Evolutionary conservation across 2,888 invertebrate genomes (phyloP), one percentile per base, ranked within the genome.

Genomic region (Xylota segnis): DNA sequence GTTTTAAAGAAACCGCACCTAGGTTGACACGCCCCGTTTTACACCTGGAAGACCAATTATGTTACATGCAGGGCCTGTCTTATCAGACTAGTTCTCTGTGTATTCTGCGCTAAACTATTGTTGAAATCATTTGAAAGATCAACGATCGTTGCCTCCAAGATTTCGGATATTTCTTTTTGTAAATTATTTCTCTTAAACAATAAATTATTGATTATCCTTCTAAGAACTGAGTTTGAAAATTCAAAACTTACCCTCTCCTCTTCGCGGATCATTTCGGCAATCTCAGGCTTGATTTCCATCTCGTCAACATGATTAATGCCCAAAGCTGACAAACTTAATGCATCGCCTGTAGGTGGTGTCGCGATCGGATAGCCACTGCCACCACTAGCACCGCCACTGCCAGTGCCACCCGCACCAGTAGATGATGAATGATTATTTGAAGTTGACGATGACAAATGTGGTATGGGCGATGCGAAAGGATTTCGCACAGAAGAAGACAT

Each of bases 181-280:
- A n/a, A n/a, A n/a, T n/a, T n/a, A 23, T 23, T 23, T 23, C 1
- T 23, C 3, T 3, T 23, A 23, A 23, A 2, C 3, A 23, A 23
- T 23, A 23, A 23, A 23, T 23, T 2, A 23, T 23, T 23, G 3
- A 23, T 23, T 23, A 23, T 23, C 23, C 23, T 23, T 23, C 23
- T 23, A 23, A 23, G 1, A 1, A 1, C 23, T 23, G 23, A 23
- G 3, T 23, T 23, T 23, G 23, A 23, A n/a, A 23, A 23, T 23
- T 23, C 23, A 23, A 50, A 50, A 96, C 97, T 97, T 92, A 97
- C 97, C 96, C 97, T 94, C 94, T 97, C 97, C 93, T 98, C 97
- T 94, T 98, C 97, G 92, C 97, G 96, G 92, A 97, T 98, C 97
- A 98, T 97, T 94, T 98, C 97, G 76, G 97, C 97, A 93, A 97